Conservation (phyloP, 2,113 vertebrate species). For the Turnix velox region DNA sequence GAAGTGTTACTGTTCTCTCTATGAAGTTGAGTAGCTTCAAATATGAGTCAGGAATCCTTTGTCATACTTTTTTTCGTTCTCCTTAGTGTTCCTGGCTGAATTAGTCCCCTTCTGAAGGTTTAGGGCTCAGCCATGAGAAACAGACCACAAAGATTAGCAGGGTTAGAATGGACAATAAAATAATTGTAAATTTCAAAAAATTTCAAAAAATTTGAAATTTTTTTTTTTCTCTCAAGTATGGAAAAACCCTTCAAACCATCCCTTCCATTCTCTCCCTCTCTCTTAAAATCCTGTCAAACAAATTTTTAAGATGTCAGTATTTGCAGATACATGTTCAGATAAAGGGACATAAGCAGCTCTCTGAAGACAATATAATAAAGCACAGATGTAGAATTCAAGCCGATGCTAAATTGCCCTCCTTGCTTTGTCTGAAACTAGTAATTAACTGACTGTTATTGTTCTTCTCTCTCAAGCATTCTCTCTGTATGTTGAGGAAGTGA, state of each 20-base stretch:
- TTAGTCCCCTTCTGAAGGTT: background rate
- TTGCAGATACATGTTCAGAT: background rate
- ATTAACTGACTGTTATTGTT: background rate
- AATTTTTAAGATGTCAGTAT: background rate
- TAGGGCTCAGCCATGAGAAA: background rate
- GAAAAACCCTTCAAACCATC: background rate
- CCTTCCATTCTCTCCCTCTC: background rate
- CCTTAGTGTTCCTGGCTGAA: background rate
- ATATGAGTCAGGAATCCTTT: background rate
- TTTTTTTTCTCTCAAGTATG: background rate
- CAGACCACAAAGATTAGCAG: background rate
- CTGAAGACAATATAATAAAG: background rate
- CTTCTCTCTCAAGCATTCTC: background rate
- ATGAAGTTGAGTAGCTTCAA: background rate
- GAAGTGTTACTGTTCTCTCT: background rate
- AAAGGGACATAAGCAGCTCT: background rate
- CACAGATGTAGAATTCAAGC: background rate
- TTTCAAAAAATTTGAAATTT: no score
- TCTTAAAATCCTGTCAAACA: background rate
- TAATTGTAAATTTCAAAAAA: no score
- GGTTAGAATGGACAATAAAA: background rate
- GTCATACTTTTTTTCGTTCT: background rate
- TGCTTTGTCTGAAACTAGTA: background rate
- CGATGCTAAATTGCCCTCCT: background rate
- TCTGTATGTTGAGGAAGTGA: background rate